A percentile compares a stretch with the other conserved stretches of the same genome.
These are phyloP conservation scores for Chlamydotis undulata DNA, from an alignment of 2,113 vertebrate genomes.

Conservation along the genomic window DNA sequence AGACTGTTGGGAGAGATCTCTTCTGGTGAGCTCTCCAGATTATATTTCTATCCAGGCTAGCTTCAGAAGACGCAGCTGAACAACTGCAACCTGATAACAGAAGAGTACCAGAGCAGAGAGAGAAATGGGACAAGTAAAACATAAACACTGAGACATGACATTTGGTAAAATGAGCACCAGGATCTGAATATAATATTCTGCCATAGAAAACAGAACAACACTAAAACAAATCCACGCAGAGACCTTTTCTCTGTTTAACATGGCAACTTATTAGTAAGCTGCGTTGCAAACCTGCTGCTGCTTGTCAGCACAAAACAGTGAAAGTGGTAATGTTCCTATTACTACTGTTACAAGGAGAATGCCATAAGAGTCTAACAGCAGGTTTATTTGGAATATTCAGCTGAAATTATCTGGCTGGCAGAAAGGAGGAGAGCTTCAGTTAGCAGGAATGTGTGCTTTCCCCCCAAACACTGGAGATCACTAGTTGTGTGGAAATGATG, in stretches of 20 bases:
- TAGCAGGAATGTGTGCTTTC: neutral
- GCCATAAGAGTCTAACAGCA: neutral
- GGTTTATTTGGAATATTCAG: neutral
- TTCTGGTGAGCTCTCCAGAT: neutral
- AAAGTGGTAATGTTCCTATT: neutral
- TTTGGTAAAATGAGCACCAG: neutral
- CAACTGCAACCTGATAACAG: slow-evolving; percentile 21
- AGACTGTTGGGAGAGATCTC: neutral
- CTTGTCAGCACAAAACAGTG: neutral
- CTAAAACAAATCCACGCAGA: neutral
- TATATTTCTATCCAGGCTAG: neutral
- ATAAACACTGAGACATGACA: neutral
- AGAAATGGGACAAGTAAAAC: slow-evolving; percentile 20
- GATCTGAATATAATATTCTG: neutral
- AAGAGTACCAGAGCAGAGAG: neutral
- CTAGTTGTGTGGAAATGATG: neutral
- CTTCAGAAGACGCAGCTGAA: neutral
- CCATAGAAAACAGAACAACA: neutral
- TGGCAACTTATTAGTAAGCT: rapidly evolving
- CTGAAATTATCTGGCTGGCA: neutral
- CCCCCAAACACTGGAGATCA: no score
- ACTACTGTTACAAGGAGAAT: no score
- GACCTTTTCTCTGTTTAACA: neutral
- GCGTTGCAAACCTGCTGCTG: neutral
- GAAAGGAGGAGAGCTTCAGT: neutral